A percentile compares a stretch with the other conserved stretches of the same genome.
These are phyloP conservation scores for Callinectes sapidus DNA, from an alignment of 2,888 invertebrate species.

Conservation along the genomic window DNA sequence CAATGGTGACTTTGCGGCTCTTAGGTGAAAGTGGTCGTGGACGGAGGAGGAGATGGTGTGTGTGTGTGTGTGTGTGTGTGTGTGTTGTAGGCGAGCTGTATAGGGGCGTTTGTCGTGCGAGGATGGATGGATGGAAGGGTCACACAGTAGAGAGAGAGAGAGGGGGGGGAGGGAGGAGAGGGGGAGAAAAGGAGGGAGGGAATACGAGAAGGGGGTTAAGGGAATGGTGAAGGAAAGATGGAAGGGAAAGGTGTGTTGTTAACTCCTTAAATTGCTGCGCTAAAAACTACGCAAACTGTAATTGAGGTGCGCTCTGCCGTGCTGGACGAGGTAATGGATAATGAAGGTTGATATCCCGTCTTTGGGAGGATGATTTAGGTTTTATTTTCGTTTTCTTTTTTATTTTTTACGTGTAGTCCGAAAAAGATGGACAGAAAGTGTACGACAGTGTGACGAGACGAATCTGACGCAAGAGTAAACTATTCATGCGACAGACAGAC, in stretches of 20 bases:
- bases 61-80: not conserved
- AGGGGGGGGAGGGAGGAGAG: no score
- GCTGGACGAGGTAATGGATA: not conserved
- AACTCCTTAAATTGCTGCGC: not conserved
- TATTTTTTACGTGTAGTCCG: not conserved
- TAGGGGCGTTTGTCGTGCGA: not conserved
- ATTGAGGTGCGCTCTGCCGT: not conserved
- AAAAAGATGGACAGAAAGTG: not conserved
- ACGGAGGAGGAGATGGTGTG: not conserved
- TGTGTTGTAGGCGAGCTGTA: not conserved
- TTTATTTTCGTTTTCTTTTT: not conserved
- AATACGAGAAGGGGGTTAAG: not conserved
- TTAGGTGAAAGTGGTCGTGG: conserved; percentile 24
- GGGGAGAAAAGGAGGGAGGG: no score
- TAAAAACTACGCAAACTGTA: not conserved
- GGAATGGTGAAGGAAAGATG: not conserved
- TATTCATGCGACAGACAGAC: not conserved
- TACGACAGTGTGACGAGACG: not conserved
- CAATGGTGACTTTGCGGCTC: conserved; percentile 8
- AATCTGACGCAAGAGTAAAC: not conserved
- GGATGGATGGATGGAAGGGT: conserved; percentile 11
- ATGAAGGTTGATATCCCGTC: not conserved
- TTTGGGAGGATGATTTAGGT: not conserved
- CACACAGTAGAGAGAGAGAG: not conserved
- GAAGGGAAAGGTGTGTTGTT: not conserved